Percentiles rank a stretch among this genome's conserved stretches.
Evolutionary conservation across 1,140 invertebrate species (phyloP).

Genomic region (Xylocopa sonorina): DNA sequence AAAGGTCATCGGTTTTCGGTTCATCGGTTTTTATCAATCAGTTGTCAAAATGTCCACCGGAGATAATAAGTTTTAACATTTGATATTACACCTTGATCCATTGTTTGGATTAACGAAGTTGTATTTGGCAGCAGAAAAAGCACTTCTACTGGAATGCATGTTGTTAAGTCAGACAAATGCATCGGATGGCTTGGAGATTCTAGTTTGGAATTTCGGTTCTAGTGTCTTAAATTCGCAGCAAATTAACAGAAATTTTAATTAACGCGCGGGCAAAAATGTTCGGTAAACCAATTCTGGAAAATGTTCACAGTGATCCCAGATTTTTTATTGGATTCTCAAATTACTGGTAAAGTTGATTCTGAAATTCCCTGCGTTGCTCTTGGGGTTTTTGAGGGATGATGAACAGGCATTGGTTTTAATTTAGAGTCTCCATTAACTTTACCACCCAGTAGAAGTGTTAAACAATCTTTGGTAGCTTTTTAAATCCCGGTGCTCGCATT

Average conservation of each 20-base stretch:
- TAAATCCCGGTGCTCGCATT: conserved; percentile 71
- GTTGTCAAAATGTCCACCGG: conserved; percentile 11
- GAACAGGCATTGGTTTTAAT: not conserved
- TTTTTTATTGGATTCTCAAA: conserved; percentile 42
- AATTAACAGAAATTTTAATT: conserved; percentile 56
- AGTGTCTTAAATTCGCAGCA: conserved; percentile 70
- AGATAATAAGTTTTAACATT: conserved; percentile 42
- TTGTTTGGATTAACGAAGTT: conserved; percentile 67
- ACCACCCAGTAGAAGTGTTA: conserved; percentile 72
- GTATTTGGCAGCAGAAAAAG: conserved; percentile 45
- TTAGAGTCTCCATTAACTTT: conserved; percentile 75
- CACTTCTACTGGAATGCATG: conserved; percentile 61
- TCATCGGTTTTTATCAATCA: conserved; percentile 36
- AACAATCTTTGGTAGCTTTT: conserved; percentile 71
- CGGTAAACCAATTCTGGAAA: conserved; percentile 69
- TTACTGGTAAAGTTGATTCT: conserved; percentile 40
- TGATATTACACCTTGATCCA: conserved; percentile 74
- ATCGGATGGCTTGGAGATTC: conserved; percentile 54
- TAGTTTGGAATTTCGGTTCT: conserved; percentile 77
- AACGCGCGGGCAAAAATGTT: conserved; percentile 1
- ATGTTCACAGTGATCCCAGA: conserved; percentile 67
- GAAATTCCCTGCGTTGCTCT: not conserved
- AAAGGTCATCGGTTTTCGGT: conserved; percentile 54
- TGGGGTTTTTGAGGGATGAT: conserved; percentile 26
- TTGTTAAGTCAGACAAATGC: conserved; percentile 39